Evolutionary conservation across 2,113 vertebrate species (phyloP), one percentile per base, ranked within the genome.

Genomic region (Ammodytes dubius): DNA sequence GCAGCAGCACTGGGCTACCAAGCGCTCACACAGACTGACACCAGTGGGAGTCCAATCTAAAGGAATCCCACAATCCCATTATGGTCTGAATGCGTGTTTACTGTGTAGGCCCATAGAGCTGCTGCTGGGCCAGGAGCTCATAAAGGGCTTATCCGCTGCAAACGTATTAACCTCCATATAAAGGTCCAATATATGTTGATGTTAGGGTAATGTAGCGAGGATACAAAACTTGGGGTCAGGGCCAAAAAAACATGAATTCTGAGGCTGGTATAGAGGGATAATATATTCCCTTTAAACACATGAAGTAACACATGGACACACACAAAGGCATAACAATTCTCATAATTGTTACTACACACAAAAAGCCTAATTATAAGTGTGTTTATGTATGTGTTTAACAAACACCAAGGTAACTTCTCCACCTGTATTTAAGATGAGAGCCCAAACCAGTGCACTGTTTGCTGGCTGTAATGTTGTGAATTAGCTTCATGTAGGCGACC

Each of bases 401-500:
- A 76, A 64, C 35, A 9, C 54, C 8, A 43, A 60, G 13, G 50
- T 74, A 72, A 68, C 46, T 0, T 65, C 66, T 66, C 46, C 10
- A 12, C 57, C 70, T 81, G 77, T 88, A 84, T 82, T 89, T 84
- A 87, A 80, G 82, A 68, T 75, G 9, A 12, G 27, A 65, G 60
- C 40, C 61, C 68, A 17, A 72, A 69, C 69, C 58, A 12, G 74
- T 57, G 63, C 45, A 7, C 50, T 71, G 77, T 90, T 82, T 67
- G 63, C 63, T 54, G 40, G 73, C 90, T 82, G 80, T 88, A 78
- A 88, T 69, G 85, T 90, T 69, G 75, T 83, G 82, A 93, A 91
- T 91, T 87, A 92, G 83, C 90, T 90, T 88, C 84, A 86, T 86
- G 88, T 81, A 37, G 61, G 69, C 71, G 88, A 90, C 90, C 93